phyloP scores from a whole-genome alignment of 2,888 invertebrate genomes.

The Leptura quadrifasciata region DNA sequence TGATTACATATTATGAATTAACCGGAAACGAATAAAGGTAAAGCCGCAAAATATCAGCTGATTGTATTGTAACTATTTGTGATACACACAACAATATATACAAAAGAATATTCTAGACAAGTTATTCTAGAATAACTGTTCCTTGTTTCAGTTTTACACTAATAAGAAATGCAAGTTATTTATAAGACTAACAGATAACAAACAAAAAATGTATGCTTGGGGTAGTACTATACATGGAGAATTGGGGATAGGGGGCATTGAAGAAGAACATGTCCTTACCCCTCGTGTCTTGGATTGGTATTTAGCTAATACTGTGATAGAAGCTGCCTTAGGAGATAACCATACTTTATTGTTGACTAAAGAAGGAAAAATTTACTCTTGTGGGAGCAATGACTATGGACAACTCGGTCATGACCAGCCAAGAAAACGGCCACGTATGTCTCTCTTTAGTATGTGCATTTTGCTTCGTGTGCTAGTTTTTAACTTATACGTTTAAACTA shows the following conservation, averaged over 20 bases:
- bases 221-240: conserved; percentile 87
- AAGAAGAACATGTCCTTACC: conserved; percentile 81
- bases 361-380: conserved; percentile 89
- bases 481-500: not conserved
- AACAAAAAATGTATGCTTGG: conserved; percentile 80
- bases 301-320: conserved; percentile 75
- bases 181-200: conserved; percentile 33
- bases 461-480: conserved; percentile 50
- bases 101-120: conserved; percentile 30
- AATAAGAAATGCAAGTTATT: conserved; percentile 42
- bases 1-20: conserved; percentile 41
- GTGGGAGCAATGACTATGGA: conserved; percentile 94
- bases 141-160: conserved; percentile 40
- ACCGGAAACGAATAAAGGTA: conserved; percentile 27
- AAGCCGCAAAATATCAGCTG: not conserved
- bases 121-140: conserved; percentile 26
- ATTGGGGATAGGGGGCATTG: conserved; percentile 85
- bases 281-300: conserved; percentile 80
- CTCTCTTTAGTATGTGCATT: conserved; percentile 77
- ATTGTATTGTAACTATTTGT: not conserved
- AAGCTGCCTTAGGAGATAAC: conserved; percentile 85
- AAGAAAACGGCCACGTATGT: conserved; percentile 82
- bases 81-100: not conserved
- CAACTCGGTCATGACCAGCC: conserved; percentile 88
- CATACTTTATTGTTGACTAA: conserved; percentile 87